Evolutionary conservation across 2,797 vertebrate genomes (phyloP).

Genomic region (Vultur gryphus): DNA sequence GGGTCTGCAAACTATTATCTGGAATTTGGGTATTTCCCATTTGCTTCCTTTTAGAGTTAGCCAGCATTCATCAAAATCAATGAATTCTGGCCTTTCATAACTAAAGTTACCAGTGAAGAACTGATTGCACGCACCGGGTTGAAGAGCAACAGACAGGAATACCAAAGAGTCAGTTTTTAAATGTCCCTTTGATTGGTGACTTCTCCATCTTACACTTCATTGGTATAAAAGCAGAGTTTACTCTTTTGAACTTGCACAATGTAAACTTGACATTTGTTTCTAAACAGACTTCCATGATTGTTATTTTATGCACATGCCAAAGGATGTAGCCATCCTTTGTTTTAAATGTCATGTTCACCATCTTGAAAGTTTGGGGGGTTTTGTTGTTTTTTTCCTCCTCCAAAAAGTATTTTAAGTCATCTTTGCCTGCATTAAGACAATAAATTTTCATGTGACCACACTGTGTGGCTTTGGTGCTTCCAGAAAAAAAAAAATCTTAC

Average conservation of each 20-base stretch:
- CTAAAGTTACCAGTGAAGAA: background rate
- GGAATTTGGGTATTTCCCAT: background rate
- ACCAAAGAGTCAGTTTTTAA: background rate
- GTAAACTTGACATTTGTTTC: background rate
- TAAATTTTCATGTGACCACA: background rate
- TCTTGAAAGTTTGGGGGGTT: background rate
- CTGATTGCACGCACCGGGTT: background rate
- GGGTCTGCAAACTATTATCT: background rate
- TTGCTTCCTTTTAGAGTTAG: background rate
- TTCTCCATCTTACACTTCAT: background rate
- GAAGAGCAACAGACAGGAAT: background rate
- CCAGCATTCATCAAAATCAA: background rate
- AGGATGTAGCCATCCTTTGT: background rate
- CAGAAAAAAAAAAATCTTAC: background rate
- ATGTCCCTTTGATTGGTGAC: background rate
- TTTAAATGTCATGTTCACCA: background rate
- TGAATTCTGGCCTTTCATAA: background rate
- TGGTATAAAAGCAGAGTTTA: background rate
- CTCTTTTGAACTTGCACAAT: background rate
- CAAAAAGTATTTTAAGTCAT: background rate
- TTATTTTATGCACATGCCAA: background rate
- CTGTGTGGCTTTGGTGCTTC: background rate
- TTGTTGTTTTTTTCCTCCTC: background rate
- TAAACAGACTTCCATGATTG: background rate
- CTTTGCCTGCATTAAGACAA: background rate